Evolutionary conservation across 2,797 vertebrate species (phyloP).

Genomic region (Gallinago solitaria): DNA sequence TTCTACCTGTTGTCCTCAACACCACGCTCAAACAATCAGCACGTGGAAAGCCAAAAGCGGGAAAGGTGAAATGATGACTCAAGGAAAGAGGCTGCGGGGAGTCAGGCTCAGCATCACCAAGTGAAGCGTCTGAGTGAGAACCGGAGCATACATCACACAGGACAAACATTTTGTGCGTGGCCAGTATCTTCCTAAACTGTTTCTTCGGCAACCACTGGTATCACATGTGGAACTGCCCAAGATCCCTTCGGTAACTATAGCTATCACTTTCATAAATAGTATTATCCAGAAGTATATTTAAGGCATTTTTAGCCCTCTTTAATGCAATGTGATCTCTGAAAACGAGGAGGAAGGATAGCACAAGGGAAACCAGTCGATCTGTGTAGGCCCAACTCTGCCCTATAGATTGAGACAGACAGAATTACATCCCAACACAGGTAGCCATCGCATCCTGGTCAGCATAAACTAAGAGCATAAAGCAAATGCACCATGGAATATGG

Average conservation of each 20-base stretch:
- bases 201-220: neutral
- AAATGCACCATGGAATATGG: rapidly evolving
- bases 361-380: neutral
- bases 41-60: neutral
- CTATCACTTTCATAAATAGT: neutral
- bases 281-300: neutral
- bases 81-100: neutral
- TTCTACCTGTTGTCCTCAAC: neutral
- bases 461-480: neutral
- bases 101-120: neutral
- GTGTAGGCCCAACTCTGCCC: neutral
- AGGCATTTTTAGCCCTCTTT: neutral
- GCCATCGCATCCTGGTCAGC: neutral
- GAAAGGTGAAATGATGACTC: neutral
- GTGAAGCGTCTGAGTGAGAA: neutral
- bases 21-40: neutral
- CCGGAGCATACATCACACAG: neutral
- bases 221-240: neutral
- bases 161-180: neutral
- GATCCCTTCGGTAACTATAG: neutral
- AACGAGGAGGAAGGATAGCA: neutral
- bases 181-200: neutral
- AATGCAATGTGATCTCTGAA: neutral
- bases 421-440: rapidly evolving
- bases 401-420: neutral